These are phyloP conservation scores for Myotis brandtii DNA, from an alignment of 2,113 vertebrate genomes.

Conservation along the genomic window DNA sequence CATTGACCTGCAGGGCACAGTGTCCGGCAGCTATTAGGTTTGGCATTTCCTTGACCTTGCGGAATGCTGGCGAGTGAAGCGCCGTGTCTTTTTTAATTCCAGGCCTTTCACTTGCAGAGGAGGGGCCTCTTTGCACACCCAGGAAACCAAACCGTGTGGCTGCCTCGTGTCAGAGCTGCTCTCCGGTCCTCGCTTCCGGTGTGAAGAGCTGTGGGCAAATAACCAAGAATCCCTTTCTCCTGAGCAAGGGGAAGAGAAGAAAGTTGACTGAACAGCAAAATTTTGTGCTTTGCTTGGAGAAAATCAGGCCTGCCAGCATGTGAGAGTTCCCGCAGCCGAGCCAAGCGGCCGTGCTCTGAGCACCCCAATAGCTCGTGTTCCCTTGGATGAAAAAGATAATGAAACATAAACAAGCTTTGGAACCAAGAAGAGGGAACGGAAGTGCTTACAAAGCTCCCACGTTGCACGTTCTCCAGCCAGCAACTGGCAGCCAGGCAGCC, in stretches of 20 bases:
- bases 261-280: neutral
- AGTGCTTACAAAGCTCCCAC: slow-evolving; percentile 60
- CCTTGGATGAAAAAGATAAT: slow-evolving; percentile 72
- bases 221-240: neutral
- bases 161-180: neutral
- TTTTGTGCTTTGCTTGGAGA: neutral
- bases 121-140: neutral
- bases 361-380: slow-evolving; percentile 71
- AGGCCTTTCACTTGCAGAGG: slow-evolving; percentile 14
- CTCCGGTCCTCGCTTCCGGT: neutral
- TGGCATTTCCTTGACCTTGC: slow-evolving; percentile 75
- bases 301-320: slow-evolving; percentile 61
- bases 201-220: slow-evolving; percentile 42
- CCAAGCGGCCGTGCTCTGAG: slow-evolving; percentile 74
- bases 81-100: neutral
- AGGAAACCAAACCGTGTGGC: neutral
- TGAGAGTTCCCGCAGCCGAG: slow-evolving; percentile 71
- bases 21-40: slow-evolving; percentile 73
- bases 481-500: neutral
- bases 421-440: slow-evolving; percentile 74
- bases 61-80: slow-evolving; percentile 53
- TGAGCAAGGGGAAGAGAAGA: neutral
- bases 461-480: neutral
- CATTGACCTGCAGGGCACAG: slow-evolving; percentile 75
- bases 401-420: slow-evolving; percentile 81